phyloP scores from a whole-genome alignment of 2,888 invertebrate genomes.

The Ornithoptera priamus region DNA sequence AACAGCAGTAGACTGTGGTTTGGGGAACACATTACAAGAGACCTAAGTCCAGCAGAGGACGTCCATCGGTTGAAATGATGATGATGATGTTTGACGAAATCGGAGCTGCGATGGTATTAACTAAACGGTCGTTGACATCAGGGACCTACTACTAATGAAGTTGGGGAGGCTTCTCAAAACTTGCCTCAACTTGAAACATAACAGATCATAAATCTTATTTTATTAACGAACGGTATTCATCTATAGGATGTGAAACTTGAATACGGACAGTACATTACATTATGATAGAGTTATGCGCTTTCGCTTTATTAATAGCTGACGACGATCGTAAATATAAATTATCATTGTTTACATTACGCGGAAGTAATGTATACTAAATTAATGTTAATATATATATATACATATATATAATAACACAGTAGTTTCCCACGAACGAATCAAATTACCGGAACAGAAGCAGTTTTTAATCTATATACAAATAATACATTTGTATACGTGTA shows the following conservation, averaged over 20 bases:
- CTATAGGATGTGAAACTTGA: conserved; percentile 3
- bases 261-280: neutral
- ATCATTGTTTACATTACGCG: conserved; percentile 1
- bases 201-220: neutral
- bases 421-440: neutral
- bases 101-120: too few species aligned
- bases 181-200: neutral
- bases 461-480: too few species aligned
- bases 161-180: neutral
- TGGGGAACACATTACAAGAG: too few species aligned
- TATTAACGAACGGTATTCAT: neutral
- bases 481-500: too few species aligned
- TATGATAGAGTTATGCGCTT: conserved; percentile 11
- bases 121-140: too few species aligned
- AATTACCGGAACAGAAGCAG: too few species aligned
- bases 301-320: neutral
- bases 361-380: neutral
- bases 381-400: neutral
- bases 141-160: too few species aligned
- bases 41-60: too few species aligned
- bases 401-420: neutral
- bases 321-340: neutral
- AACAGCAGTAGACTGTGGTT: too few species aligned
- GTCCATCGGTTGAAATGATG: too few species aligned
- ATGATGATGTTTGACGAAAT: too few species aligned